Conservation (phyloP, 2,797 vertebrate genomes). For the Sternarchorhynchus goeldii region DNA sequence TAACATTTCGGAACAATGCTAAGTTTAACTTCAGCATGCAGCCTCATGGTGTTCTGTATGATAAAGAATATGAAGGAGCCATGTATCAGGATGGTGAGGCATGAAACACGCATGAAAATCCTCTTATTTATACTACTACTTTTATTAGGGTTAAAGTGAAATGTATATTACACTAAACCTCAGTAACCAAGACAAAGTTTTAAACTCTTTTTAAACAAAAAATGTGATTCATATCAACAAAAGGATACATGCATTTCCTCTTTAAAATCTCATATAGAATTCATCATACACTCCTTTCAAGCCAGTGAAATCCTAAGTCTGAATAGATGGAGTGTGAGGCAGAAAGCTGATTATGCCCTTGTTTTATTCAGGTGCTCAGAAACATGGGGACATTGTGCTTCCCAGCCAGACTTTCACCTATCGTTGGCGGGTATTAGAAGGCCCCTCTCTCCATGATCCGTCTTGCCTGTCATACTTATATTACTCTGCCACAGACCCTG, state of each 20-base stretch:
- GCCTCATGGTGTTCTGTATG: conserved; percentile 77
- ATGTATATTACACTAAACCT: background rate
- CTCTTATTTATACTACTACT: background rate
- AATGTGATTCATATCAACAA: too few species aligned
- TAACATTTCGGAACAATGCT: conserved; percentile 77
- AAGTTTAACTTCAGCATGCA: conserved; percentile 76
- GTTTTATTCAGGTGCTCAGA: conserved; percentile 51
- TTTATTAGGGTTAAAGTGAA: background rate
- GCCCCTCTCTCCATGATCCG: conserved; percentile 75
- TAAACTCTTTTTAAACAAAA: background rate
- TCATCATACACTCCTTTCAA: background rate
- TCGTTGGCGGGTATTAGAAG: conserved; percentile 78
- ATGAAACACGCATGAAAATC: background rate
- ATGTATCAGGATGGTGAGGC: conserved; percentile 72
- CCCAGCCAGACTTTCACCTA: conserved; percentile 77
- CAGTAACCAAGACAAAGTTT: background rate
- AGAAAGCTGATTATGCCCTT: background rate
- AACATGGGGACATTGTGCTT: conserved; percentile 73
- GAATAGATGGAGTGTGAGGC: background rate
- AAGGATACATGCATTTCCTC: too few species aligned
- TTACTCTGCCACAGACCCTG: conserved; percentile 76
- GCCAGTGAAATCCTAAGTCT: background rate
- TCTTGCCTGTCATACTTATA: conserved; percentile 81
- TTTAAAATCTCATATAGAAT: too few species aligned
- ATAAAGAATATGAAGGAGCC: conserved; percentile 72